These are phyloP conservation scores for Coracopsis vasa DNA, from an alignment of 2,113 vertebrate genomes.

Conservation along the genomic window DNA sequence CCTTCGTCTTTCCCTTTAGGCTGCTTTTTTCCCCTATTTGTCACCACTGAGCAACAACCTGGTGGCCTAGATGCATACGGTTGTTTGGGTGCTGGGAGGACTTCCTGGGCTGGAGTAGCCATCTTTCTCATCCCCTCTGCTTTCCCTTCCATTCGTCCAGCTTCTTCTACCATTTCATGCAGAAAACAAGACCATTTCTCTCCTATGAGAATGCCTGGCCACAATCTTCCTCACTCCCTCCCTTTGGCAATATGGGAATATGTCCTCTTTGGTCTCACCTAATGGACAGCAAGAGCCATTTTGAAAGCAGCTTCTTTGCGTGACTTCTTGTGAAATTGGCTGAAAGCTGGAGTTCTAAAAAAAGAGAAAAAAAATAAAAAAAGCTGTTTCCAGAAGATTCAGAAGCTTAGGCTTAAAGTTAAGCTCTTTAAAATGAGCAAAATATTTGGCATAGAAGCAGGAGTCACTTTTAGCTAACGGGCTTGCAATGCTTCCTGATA, in stretches of 20 bases:
- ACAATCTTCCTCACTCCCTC: neutral
- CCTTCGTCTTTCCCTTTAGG: neutral
- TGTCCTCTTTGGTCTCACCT: neutral
- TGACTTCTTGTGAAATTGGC: neutral
- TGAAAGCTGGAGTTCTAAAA: neutral
- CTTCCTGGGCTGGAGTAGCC: neutral
- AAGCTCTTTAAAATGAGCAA: neutral
- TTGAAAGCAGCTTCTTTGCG: neutral
- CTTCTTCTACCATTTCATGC: neutral
- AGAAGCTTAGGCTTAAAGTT: neutral
- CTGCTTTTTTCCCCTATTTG: accelerated
- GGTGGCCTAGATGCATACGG: neutral
- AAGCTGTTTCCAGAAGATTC: neutral
- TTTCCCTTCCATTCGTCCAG: neutral
- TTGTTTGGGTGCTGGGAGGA: neutral
- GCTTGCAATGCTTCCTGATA: neutral
- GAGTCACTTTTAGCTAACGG: neutral
- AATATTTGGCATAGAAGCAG: neutral
- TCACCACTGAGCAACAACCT: neutral
- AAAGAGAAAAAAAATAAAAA: no score
- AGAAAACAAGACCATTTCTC: neutral
- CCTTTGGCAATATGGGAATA: neutral
- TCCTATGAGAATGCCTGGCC: neutral
- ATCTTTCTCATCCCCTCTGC: neutral
- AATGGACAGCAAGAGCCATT: neutral